Base-by-base conservation (phyloP, 2,888 invertebrate genomes). In the Cheilosia impressa region DNA sequence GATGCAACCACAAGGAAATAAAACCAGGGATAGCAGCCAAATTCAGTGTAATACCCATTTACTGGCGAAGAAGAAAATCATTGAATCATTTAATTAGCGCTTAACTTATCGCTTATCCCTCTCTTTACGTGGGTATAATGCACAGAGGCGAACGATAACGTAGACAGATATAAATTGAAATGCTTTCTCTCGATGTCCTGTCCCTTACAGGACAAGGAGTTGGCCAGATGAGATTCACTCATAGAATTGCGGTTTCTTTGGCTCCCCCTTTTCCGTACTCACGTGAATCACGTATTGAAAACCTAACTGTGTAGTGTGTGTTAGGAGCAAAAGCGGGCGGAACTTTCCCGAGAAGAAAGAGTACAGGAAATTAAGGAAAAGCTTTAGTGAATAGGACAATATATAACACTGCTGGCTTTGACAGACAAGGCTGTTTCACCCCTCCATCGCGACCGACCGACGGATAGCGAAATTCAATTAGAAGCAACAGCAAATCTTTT, bases 31-130 rank as follows among this genome's bases (percentile, higher is more conserved):
- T 72, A 65, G 72, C 52, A 34, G 1, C 22, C 63, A 53, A 45
- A 60, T n/a, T 60, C 43, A 38, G 45, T 38, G n/a, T 41, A 73
- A 73, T 52, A 66, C 41, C 19, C 43, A 22, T 52, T 45, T 53
- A 57, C 10, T 10, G 19, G 38, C 13, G 62, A 43, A 63, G 55
- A 82, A 72, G 75, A 82, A 87, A 91, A 88, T 90, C 91, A 91
- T 90, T 90, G 91, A 91, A 91, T 90, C 91, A 91, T 91, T 92
- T 92, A 91, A 92, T 91, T 91, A 91, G 91, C 89, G 90, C 90
- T 91, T 90, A 91, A 89, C 89, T 91, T 89, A 55, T 80, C 53
- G 63, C 57, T 62, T 89, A 60, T 80, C 47, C 58, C 52, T 62
- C 27, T 43, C 27, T 43, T 62, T 34, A 45, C 47, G 41, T 68